Evolutionary conservation across 2,888 invertebrate species (phyloP), one percentile per base, ranked within the genome.

Genomic region (Eudemis profundana): DNA sequence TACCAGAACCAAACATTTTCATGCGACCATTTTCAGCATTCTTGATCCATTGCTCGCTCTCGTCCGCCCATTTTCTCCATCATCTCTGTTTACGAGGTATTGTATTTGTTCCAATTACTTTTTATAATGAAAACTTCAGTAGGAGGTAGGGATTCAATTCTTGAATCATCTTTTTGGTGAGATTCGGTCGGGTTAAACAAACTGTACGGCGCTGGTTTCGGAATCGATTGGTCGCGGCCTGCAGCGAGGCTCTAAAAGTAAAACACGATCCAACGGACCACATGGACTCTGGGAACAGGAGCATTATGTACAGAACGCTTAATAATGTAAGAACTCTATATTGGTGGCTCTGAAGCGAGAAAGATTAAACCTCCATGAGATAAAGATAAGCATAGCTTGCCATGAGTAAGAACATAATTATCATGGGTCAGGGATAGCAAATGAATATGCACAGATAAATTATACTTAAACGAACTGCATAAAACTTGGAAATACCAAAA

Each of bases 101-200:
- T 84, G 81, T 59, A 51, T 38, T 23, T 10, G 23, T 3, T 14
- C 19, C 46, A 4, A 12, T 12, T 44, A 5, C n/a, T 36, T 10
- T 5, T 5, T n/a, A 8, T 49, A 56, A 17, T 49, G 36, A 62
- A 46, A 23, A 21, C 54, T 56, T 47, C 61, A 63, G 71, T 70
- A 68, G 70, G 64, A n/a, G 72, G 69, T 73, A 71, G 78, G 82
- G 86, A 87, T 87, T 87, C 84, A 89, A 87, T 90, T 82, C 87
- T 83, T 82, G 82, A 86, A 75, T 90, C 76, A 73, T 89, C 89
- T 86, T 91, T 91, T 91, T 92, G 83, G 84, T 29, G 70, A 75
- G 85, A 79, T 85, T 83, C 83, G 84, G 81, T 78, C 80, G 82
- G 72, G 78, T 82, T 91, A 90, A 91, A 89, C 89, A 90, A 91